Base-by-base conservation (phyloP, 2,888 invertebrate genomes). In the Epistrophe grossulariae region DNA sequence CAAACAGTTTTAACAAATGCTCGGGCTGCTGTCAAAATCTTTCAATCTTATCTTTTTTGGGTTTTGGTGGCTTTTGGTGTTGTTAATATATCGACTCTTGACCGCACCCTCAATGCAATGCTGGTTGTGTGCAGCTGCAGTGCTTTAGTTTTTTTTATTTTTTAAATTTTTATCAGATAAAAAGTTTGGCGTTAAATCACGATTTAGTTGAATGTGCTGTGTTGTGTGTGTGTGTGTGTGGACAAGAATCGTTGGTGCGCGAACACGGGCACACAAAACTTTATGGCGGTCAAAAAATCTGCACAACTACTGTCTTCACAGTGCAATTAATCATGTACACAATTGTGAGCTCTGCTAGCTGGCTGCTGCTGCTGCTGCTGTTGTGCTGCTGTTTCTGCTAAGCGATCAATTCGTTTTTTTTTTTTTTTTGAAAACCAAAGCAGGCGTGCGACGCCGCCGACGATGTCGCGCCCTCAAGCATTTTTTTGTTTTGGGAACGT, bases 311-410 rank as follows among this genome's bases (percentile, higher is more conserved):
- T 74, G 83, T 83, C 87, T 83, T 87, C 83, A 83, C 79, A 76
- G 79, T 87, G 87, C 87, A 83, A 87, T 87, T 87, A 87, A 83
- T 87, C 87, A 87, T 87, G 40, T 68, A 79, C 48, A 57, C 83
- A 71, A 83, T 83, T 81, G 77, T 78, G 73, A 57, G 64, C 74
- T 74, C 60, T 8, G 24, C 24, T 24, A 24, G 24, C 19, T 2
- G 31, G 24, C 19, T 2, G 31, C 31, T 45, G 17, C 24, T 24
- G 28, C 28, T 68, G 19, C 31, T 66, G 66, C 62, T 48, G 28
- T 31, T 45, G 19, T 28, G 66, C 66, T 66, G 45, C 48, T 66
- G 31, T 66, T 66, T 48, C 40, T 73, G 78, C 76, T 57, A 79
- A 64, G 77, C 80, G 62, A 73, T 78, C 77, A 66, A 57, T 35